Evolutionary conservation across 2,113 vertebrate genomes (phyloP).

Genomic region (Alouatta palliata): DNA sequence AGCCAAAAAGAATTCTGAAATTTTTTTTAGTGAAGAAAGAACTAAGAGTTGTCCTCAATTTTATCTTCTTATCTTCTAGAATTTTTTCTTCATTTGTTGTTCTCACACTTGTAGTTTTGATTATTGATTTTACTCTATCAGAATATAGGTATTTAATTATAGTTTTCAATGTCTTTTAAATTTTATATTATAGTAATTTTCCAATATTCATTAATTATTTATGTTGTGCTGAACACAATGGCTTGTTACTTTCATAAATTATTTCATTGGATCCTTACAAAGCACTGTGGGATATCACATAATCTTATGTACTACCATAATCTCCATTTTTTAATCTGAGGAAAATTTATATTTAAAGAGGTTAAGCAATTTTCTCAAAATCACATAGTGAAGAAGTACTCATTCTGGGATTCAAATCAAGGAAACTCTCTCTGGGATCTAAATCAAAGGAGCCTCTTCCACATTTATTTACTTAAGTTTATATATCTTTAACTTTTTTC

Average conservation of each 20-base stretch:
- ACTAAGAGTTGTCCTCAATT: neutral
- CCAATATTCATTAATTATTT: neutral
- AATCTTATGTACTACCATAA: neutral
- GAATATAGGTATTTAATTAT: neutral
- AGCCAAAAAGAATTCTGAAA: neutral
- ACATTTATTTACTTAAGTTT: neutral
- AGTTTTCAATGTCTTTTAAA: neutral
- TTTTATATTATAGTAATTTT: neutral
- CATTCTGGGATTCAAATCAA: neutral
- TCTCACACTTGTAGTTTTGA: neutral
- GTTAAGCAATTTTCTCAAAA: neutral
- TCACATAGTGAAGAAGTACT: neutral
- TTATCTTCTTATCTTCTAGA: neutral
- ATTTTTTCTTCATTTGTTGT: neutral
- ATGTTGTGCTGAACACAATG: neutral
- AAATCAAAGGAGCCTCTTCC: neutral
- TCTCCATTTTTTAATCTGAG: neutral
- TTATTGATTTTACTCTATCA: neutral
- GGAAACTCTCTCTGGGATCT: neutral
- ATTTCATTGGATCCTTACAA: neutral
- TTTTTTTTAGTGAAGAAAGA: neutral
- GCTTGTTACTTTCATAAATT: neutral
- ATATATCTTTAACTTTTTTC: neutral
- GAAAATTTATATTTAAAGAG: neutral
- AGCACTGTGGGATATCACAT: neutral